Percentiles rank a stretch among this genome's conserved stretches.
Evolutionary conservation across 2,888 invertebrate genomes (phyloP).

Genomic region (Hyppa rectilinea): DNA sequence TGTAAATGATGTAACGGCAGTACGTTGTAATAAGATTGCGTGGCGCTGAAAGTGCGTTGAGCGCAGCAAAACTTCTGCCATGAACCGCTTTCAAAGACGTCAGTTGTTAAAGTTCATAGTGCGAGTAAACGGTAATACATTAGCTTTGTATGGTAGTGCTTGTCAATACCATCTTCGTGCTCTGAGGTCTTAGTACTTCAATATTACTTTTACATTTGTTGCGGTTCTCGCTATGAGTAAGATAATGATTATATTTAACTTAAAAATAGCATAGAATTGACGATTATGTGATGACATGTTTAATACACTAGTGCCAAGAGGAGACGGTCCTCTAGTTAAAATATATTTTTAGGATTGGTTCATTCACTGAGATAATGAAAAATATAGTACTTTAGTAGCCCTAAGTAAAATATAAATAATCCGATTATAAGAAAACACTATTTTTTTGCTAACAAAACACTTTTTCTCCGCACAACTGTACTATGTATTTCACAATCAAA

Average conservation of each 20-base stretch:
- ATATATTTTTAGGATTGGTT: background rate
- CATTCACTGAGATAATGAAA: background rate
- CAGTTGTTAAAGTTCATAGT: background rate
- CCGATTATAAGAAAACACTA: no score
- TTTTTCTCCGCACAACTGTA: no score
- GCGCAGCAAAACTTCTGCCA: background rate
- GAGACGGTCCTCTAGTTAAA: background rate
- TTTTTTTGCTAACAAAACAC: no score
- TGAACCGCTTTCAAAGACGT: background rate
- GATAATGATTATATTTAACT: background rate
- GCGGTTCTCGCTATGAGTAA: background rate
- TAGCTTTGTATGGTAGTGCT: background rate
- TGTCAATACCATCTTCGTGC: background rate
- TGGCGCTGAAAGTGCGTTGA: background rate
- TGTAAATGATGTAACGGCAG: background rate
- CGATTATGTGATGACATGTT: background rate
- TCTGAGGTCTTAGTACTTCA: background rate
- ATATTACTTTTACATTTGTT: background rate
- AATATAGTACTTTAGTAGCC: no score
- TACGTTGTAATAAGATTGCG: background rate
- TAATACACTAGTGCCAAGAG: background rate
- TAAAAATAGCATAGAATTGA: background rate
- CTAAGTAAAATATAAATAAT: background rate
- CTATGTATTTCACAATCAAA: no score
- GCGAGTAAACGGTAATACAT: background rate